These are phyloP conservation scores for Brachypalpus laphriformis DNA, from an alignment of 2,888 invertebrate species.

Conservation along the genomic window DNA sequence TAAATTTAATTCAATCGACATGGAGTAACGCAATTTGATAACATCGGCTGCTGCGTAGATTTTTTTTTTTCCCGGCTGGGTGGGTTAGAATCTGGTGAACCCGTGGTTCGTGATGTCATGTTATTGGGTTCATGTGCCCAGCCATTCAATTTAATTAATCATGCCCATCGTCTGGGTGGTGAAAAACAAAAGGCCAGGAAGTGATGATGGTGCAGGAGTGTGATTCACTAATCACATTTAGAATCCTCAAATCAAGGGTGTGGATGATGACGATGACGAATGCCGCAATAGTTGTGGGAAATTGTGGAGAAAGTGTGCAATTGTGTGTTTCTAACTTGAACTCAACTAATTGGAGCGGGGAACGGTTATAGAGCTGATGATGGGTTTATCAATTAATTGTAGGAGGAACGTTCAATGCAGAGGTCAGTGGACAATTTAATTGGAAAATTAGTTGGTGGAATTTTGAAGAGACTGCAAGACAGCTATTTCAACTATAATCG, in stretches of 20 bases:
- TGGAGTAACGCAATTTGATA: conserved; percentile 72
- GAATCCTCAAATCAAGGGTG: conserved; percentile 21
- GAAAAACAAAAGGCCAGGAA: conserved; percentile 31
- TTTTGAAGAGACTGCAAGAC: background rate
- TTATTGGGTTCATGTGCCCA: conserved; percentile 33
- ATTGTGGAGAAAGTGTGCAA: conserved; percentile 23
- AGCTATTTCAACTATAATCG: background rate
- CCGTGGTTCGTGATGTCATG: conserved; percentile 42
- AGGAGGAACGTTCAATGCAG: conserved; percentile 37
- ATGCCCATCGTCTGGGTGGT: conserved; percentile 49
- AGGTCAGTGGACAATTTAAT: conserved; percentile 61
- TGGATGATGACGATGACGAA: conserved; percentile 5
- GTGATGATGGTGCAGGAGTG: conserved; percentile 17
- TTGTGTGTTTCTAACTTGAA: conserved; percentile 35
- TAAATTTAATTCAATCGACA: conserved; percentile 70
- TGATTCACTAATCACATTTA: conserved; percentile 35
- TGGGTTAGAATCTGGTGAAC: conserved; percentile 53
- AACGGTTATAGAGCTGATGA: conserved; percentile 3
- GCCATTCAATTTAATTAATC: conserved; percentile 56
- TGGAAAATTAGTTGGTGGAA: conserved; percentile 43
- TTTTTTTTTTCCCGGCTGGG: conserved; percentile 49
- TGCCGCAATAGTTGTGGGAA: conserved; percentile 59
- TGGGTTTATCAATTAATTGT: conserved; percentile 52
- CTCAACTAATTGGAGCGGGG: conserved; percentile 34
- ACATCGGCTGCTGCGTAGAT: conserved; percentile 56